Conservation (phyloP, 2,113 vertebrate genomes). For the Coryphaenoides rupestris region DNA sequence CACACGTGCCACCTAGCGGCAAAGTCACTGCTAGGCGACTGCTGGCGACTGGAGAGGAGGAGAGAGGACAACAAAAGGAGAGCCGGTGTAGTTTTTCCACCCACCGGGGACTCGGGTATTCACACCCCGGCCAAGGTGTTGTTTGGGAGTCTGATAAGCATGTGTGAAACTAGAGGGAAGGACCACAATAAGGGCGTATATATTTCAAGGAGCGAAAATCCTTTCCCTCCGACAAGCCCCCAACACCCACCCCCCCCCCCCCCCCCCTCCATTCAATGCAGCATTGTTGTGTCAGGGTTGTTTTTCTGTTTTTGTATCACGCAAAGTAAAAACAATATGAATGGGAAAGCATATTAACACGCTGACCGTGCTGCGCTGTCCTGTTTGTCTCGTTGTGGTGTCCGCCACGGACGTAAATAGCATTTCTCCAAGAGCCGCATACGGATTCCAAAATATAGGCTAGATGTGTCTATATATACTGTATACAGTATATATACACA, state of each 20-base stretch:
- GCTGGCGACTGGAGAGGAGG: constrained; percentile 68
- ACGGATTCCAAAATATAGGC: constrained; percentile 40
- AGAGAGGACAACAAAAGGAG: constrained; percentile 67
- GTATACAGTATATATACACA: no score
- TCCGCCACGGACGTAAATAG: constrained; percentile 77
- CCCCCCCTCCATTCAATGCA: constrained; percentile 51
- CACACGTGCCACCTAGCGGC: constrained; percentile 56
- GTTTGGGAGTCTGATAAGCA: constrained; percentile 79
- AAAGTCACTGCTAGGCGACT: constrained; percentile 64
- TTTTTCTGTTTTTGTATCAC: constrained; percentile 50
- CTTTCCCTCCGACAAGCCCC: constrained; percentile 48
- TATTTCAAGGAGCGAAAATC: constrained; percentile 54
- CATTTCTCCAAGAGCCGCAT: constrained; percentile 67
- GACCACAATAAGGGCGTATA: constrained; percentile 56
- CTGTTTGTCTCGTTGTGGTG: constrained; percentile 71
- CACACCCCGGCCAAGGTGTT: constrained; percentile 80
- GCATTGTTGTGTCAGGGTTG: constrained; percentile 56
- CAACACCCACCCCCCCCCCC: no score
- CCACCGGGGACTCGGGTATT: constrained; percentile 79
- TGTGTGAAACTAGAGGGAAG: constrained; percentile 72
- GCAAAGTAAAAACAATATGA: constrained; percentile 60
- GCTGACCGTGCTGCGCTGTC: constrained; percentile 70
- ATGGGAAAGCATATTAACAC: constrained; percentile 37
- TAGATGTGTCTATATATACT: no score
- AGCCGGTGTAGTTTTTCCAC: no score